phyloP scores from a whole-genome alignment of 2,797 vertebrate genomes.

The Fratercula arctica region DNA sequence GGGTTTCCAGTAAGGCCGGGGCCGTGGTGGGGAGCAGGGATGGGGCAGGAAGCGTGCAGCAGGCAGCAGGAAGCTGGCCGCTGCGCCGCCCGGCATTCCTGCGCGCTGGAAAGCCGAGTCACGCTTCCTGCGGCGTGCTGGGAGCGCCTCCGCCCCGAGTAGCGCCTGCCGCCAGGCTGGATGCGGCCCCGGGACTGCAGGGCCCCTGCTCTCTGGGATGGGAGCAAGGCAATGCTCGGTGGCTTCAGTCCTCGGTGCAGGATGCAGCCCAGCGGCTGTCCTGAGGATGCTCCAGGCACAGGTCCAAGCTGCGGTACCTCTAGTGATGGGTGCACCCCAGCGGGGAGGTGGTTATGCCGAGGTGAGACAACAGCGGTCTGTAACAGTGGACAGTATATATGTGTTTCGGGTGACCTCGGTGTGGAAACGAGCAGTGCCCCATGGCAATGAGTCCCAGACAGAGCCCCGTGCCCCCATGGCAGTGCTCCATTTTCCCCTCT shows the following conservation, averaged over 20 bases:
- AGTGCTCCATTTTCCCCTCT: not conserved
- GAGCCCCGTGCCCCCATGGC: rapidly evolving
- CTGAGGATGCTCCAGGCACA: not conserved
- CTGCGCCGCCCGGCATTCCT: constrained; percentile 54
- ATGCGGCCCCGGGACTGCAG: not conserved
- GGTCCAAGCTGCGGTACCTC: not conserved
- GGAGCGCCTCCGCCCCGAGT: constrained; percentile 38
- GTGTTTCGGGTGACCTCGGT: rapidly evolving
- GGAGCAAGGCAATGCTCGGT: rapidly evolving
- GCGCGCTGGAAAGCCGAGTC: constrained; percentile 68
- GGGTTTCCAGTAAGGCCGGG: constrained; percentile 70
- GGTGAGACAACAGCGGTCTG: not conserved
- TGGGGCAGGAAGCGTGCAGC: constrained; percentile 77
- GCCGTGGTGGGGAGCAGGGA: constrained; percentile 51
- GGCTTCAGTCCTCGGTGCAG: not conserved
- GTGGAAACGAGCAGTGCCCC: not conserved
- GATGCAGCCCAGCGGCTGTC: not conserved
- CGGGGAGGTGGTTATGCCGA: rapidly evolving
- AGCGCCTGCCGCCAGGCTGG: not conserved
- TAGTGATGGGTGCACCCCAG: rapidly evolving
- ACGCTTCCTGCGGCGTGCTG: constrained; percentile 72
- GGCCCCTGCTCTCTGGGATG: rapidly evolving
- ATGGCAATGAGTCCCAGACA: rapidly evolving
- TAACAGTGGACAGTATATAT: rapidly evolving
- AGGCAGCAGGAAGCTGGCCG: constrained; percentile 77